phyloP scores from a whole-genome alignment of 1,140 invertebrate genomes.

The Trichoplusia ni region DNA sequence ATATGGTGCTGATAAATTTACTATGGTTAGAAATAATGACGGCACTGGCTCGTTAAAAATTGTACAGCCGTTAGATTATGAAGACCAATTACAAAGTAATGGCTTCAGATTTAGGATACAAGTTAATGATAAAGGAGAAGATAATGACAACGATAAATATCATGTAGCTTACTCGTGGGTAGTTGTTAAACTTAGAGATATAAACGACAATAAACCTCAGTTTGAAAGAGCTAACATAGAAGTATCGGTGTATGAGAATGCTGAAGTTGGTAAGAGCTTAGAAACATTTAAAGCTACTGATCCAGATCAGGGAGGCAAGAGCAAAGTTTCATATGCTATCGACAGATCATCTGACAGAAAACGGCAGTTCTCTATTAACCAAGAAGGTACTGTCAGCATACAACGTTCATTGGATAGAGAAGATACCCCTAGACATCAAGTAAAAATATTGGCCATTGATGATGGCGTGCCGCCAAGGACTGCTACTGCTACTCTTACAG shows the following conservation, averaged over 20 bases:
- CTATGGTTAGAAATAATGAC: slow-evolving; percentile 98
- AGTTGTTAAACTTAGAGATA: slow-evolving; percentile 94
- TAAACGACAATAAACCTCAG: slow-evolving; percentile 97
- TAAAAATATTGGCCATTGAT: slow-evolving; percentile 97
- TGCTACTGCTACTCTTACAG: slow-evolving; percentile 96
- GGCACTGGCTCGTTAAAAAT: slow-evolving; percentile 97
- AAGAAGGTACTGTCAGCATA: slow-evolving; percentile 96
- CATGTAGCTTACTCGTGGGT: slow-evolving; percentile 98
- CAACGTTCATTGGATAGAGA: slow-evolving; percentile 94
- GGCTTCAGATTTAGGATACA: slow-evolving; percentile 96
- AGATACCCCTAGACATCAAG: slow-evolving; percentile 95
- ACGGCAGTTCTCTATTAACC: slow-evolving; percentile 95
- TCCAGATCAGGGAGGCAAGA: slow-evolving; percentile 96
- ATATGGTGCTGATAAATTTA: slow-evolving; percentile 97
- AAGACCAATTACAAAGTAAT: slow-evolving; percentile 95
- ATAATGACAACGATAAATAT: slow-evolving; percentile 97
- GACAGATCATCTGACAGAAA: slow-evolving; percentile 95
- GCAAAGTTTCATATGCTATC: slow-evolving; percentile 95
- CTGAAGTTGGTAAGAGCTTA: slow-evolving; percentile 92
- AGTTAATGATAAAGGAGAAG: slow-evolving; percentile 96
- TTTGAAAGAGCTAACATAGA: slow-evolving; percentile 96
- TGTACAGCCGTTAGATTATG: slow-evolving; percentile 95
- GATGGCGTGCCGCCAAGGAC: slow-evolving; percentile 97
- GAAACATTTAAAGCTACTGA: slow-evolving; percentile 97
- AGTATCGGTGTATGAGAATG: slow-evolving; percentile 94